Evolutionary conservation across 2,888 invertebrate species (phyloP).

Genomic region (Chloroclysta siterata): DNA sequence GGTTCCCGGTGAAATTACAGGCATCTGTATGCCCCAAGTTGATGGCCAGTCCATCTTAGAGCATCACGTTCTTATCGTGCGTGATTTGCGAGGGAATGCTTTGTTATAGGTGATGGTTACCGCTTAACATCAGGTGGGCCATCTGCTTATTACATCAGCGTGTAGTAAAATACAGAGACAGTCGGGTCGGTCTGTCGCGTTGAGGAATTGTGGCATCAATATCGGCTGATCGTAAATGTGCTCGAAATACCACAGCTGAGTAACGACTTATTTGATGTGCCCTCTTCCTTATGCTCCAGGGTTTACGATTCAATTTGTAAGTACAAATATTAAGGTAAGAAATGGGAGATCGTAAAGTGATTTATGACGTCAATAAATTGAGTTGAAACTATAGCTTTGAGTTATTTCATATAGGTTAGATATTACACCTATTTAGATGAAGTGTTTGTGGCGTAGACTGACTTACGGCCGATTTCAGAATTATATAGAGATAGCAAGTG

Average conservation of each 20-base stretch:
- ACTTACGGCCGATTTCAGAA: no score
- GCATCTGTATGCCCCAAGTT: no score
- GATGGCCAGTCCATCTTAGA: no score
- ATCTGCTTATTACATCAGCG: no score
- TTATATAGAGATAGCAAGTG: no score
- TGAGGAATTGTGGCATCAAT: conserved; percentile 14
- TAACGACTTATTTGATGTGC: conserved; percentile 26
- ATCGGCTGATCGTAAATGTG: conserved; percentile 32
- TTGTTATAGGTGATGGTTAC: no score
- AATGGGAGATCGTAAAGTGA: conserved; percentile 8
- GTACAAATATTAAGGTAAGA: conserved; percentile 2
- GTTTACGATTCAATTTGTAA: conserved; percentile 28
- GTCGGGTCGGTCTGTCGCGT: conserved; percentile 4
- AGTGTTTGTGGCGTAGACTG: background rate
- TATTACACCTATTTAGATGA: background rate
- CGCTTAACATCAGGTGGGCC: no score
- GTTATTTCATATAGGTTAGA: background rate
- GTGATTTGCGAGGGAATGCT: no score
- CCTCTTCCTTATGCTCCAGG: conserved; percentile 30
- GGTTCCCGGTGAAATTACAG: no score
- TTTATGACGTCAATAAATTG: conserved; percentile 6
- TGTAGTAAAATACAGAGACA: background rate
- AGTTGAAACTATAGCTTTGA: background rate
- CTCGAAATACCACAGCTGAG: conserved; percentile 34
- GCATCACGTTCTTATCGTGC: no score